These are phyloP conservation scores for Dryoscopus gambensis DNA, from an alignment of 2,113 vertebrate species.

Conservation along the genomic window DNA sequence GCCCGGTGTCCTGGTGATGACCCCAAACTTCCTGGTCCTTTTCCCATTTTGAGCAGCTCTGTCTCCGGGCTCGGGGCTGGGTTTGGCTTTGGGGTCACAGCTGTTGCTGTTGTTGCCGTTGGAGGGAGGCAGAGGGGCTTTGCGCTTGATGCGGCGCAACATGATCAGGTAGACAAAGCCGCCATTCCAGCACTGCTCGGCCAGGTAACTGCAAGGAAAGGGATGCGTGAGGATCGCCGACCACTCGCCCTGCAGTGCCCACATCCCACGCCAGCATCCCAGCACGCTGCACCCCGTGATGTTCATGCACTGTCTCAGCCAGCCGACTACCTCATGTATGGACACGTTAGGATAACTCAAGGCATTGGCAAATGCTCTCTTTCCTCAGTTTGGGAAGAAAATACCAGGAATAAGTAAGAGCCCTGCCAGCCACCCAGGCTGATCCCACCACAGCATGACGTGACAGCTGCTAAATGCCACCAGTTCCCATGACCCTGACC, in stretches of 20 bases:
- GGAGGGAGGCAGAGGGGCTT: constrained; percentile 85
- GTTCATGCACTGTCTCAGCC: not conserved
- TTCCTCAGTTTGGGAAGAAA: not conserved
- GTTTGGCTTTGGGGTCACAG: constrained; percentile 64
- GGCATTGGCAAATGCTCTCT: not conserved
- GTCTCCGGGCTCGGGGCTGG: constrained; percentile 61
- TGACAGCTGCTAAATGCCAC: not conserved
- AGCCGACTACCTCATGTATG: fast-evolving
- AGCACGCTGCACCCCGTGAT: fast-evolving
- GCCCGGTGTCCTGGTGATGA: constrained; percentile 81
- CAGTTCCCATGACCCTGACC: not conserved
- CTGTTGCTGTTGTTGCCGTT: constrained; percentile 72
- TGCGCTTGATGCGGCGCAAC: constrained; percentile 92
- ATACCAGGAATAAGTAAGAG: not conserved
- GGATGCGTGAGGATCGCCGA: fast-evolving
- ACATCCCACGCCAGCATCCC: fast-evolving
- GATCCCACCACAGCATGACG: fast-evolving
- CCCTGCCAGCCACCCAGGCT: not conserved
- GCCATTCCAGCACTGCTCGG: constrained; percentile 97
- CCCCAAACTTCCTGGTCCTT: constrained; percentile 91
- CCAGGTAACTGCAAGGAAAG: constrained; percentile 84
- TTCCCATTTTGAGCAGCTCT: constrained; percentile 75
- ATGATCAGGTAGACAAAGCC: constrained; percentile 95
- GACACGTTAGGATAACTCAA: fast-evolving
- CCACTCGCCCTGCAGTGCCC: fast-evolving